phyloP scores from a whole-genome alignment of 2,888 invertebrate genomes.

The Meta bourneti region DNA sequence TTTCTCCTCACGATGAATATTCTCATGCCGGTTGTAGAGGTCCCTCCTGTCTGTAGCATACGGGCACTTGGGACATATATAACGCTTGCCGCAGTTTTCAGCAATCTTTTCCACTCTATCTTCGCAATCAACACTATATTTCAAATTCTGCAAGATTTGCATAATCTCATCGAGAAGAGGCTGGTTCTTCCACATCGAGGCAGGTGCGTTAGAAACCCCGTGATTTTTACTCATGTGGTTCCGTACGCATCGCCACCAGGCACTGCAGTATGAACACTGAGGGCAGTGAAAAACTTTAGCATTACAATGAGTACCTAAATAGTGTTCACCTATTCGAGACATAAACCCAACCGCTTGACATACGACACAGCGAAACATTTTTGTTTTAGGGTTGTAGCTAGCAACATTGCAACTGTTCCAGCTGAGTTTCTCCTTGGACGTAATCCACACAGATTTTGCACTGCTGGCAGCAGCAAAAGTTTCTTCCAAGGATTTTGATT shows the following conservation, averaged over 20 bases:
- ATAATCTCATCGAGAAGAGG: slow-evolving; percentile 88
- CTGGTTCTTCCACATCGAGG: slow-evolving; percentile 85
- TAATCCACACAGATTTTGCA: slow-evolving; percentile 83
- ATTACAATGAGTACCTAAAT: slow-evolving; percentile 88
- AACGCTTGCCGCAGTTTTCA: slow-evolving; percentile 82
- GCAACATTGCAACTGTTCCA: slow-evolving; percentile 91
- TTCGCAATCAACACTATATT: slow-evolving; percentile 84
- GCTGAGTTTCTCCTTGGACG: slow-evolving; percentile 86
- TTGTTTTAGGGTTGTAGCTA: slow-evolving; percentile 88
- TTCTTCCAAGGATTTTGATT: slow-evolving; percentile 54
- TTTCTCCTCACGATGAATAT: slow-evolving; percentile 95
- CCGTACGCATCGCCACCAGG: slow-evolving; percentile 88
- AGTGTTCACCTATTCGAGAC: slow-evolving; percentile 88
- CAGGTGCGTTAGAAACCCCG: slow-evolving; percentile 84
- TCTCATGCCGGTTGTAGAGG: slow-evolving; percentile 94
- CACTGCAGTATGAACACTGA: slow-evolving; percentile 88
- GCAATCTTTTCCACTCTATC: slow-evolving; percentile 72
- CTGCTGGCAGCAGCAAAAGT: slow-evolving; percentile 19
- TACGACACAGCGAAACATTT: slow-evolving; percentile 88
- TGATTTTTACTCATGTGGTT: slow-evolving; percentile 88
- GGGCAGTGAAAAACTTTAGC: slow-evolving; percentile 85
- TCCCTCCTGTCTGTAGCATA: slow-evolving; percentile 95
- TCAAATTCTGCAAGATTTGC: slow-evolving; percentile 86
- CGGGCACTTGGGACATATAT: slow-evolving; percentile 92
- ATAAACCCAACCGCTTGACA: slow-evolving; percentile 87